Evolutionary conservation across 2,888 invertebrate genomes (phyloP), one percentile per base, ranked within the genome.

Genomic region (Lithodes maja): DNA sequence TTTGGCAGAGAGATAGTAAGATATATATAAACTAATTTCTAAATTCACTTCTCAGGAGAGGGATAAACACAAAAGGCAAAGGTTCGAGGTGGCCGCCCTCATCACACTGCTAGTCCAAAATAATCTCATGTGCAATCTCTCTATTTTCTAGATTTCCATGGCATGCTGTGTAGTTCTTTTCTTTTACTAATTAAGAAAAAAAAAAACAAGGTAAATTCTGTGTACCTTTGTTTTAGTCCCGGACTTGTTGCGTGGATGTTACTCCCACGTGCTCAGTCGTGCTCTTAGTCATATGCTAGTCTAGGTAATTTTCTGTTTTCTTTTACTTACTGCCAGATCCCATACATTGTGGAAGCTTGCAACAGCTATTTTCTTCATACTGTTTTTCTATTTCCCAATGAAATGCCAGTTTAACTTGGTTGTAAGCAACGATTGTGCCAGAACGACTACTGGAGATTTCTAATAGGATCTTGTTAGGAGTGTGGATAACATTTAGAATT

Each of bases 371-470:
- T 88, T 88, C 74, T 88, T 88, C 85, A n/a, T 75, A 69, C 85
- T 88, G 84, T 78, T 81, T 85, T 84, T 78, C 84, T 61, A 54
- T 79, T 68, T 85, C 69, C 88, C 80, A 88, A 88, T 61, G 80
- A 88, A 88, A 85, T 85, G 81, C 84, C 88, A 84, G 75, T 88
- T 88, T 83, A 89, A 85, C 85, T 89, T 83, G 89, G 89, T 89
- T 89, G 85, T 85, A 89, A 89, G 89, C 89, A 89, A 89, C 89
- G 89, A 89, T 85, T 89, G 89, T 89, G 89, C 89, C 89, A 89
- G 84, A 89, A 89, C 81, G 71, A 85, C 77, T 89, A 89, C 89
- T 89, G 89, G 89, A 89, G 89, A 89, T 89, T 82, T 89, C 85
- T 89, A 78, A 89, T 89, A 89, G 89, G 89, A 89, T 82, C 89